Conservation (phyloP, 1,140 invertebrate genomes). For the Reticulitermes speratus region DNA sequence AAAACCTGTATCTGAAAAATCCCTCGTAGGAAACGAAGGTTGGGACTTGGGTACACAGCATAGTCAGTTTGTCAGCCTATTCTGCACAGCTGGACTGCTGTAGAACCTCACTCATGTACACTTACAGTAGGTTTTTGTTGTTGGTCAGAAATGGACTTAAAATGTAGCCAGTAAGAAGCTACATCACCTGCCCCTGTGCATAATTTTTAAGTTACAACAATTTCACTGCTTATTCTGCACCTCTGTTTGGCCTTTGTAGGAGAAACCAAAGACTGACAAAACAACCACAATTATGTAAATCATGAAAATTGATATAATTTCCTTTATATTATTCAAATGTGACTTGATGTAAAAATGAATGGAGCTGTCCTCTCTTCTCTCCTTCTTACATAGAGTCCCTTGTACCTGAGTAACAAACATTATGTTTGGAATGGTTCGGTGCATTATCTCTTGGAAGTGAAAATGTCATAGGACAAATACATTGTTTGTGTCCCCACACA, state of each 20-base stretch:
- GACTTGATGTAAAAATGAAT: not conserved
- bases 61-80: too few relatives aligned
- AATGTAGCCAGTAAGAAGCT: not conserved
- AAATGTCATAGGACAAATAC: not conserved
- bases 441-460: not conserved
- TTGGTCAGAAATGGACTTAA: too few relatives aligned
- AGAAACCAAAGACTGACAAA: constrained; percentile 16
- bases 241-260: not conserved
- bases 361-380: constrained; percentile 7
- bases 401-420: not conserved
- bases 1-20: too few relatives aligned
- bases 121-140: too few relatives aligned
- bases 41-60: too few relatives aligned
- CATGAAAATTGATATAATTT: constrained; percentile 11
- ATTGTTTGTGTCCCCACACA: not conserved
- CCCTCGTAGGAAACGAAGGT: too few relatives aligned
- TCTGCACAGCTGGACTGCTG: too few relatives aligned
- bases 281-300: not conserved
- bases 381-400: constrained; percentile 9
- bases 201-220: not conserved
- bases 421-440: not conserved
- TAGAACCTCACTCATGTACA: too few relatives aligned
- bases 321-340: not conserved
- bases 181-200: not conserved
- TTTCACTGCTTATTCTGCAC: not conserved